Base-by-base conservation (phyloP, 2,797 vertebrate species). In the Borostomias antarcticus region DNA sequence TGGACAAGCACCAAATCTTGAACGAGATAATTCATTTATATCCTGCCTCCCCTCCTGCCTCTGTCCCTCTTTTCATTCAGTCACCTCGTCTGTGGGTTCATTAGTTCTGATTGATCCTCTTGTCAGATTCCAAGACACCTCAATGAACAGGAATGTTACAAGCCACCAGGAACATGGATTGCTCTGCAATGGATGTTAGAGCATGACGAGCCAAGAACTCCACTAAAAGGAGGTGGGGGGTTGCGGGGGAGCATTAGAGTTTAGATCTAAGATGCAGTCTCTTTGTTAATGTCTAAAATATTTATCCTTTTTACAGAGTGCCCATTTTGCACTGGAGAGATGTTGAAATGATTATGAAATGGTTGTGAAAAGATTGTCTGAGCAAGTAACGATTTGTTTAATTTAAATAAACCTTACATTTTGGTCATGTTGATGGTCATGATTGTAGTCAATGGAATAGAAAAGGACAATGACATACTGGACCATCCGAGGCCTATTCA, bases 31-130 rank as follows among this genome's bases (percentile, higher is more conserved):
- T 51, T 45, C 3, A 61, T 19, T 45, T 25, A 25, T 47, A 23
- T 45, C 25, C 37, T 47, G 8, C 40, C 17, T 17, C 32, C 50
- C 32, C 32, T 15, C 61, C 50, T 25, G 19, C 17, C 23, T 37
- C 13, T 32, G 33, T 59, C 25, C 19, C 23, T 51, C n/a, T 45
- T 70, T 8, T 4, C 58, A 62, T 74, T 62, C 51, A 69, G 74
- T 73, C 9, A 73, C 71, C 72, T 76, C 70, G 73, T 83, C 70
- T 70, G n/a, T 67, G 78, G 75, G 71, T 83, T 85, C 84, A 84
- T 88, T 88, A 82, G 79, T 65, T 74, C 68, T 85, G 86, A 91
- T 77, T 88, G 83, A 87, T 86, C 79, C 68, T 78, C 75, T 72
- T 80, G 78, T 83, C 82, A 76, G 40, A 62, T 69, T 66, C 67